These are phyloP conservation scores for Polyploca ridens DNA, from an alignment of 2,888 invertebrate species.

Conservation along the genomic window DNA sequence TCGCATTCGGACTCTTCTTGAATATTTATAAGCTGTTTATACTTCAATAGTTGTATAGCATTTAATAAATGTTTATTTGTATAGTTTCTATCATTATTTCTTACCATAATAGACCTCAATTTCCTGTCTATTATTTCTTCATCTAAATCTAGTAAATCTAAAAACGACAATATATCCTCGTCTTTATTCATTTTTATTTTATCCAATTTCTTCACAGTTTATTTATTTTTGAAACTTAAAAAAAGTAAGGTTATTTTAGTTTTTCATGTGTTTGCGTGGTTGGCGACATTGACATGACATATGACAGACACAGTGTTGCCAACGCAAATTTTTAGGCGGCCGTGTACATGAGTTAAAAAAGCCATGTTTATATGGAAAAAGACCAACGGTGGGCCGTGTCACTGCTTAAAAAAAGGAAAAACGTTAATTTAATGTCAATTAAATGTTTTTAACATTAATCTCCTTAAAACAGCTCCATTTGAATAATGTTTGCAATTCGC, in stretches of 20 bases:
- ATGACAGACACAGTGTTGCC: background rate
- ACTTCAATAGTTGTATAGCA: constrained; percentile 64
- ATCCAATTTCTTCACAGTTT: background rate
- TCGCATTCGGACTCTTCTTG: constrained; percentile 70
- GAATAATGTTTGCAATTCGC: too few species aligned
- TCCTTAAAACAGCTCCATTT: too few species aligned
- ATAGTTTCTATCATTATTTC: constrained; percentile 32
- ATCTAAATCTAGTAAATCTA: constrained; percentile 73
- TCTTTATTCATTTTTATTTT: constrained; percentile 34
- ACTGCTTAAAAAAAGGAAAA: too few species aligned
- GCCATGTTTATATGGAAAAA: too few species aligned
- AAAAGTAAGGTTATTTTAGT: background rate
- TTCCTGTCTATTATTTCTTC: constrained; percentile 70
- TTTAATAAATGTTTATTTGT: constrained; percentile 59
- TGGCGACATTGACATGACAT: background rate
- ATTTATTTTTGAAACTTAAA: background rate
- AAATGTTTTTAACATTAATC: too few species aligned
- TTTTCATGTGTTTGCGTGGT: background rate
- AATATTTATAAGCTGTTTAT: constrained; percentile 70
- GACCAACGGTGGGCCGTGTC: too few species aligned
- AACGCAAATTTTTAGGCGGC: too few species aligned
- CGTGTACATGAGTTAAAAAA: too few species aligned
- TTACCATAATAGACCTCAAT: constrained; percentile 62
- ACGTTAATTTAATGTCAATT: too few species aligned
- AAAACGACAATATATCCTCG: constrained; percentile 57